Base-by-base conservation (phyloP, 2,888 invertebrate genomes). In the Xestia rhomboidea region DNA sequence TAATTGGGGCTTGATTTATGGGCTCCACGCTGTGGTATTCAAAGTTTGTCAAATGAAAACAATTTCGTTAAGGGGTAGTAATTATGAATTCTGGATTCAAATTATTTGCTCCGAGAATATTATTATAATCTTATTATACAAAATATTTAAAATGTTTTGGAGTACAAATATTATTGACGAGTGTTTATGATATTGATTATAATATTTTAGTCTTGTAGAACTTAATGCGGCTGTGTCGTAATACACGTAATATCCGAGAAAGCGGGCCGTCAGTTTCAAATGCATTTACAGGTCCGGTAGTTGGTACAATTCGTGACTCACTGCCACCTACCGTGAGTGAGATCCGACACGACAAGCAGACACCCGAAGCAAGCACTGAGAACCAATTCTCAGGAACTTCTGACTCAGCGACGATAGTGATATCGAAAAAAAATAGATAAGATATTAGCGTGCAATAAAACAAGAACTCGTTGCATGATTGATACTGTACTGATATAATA, bases 231-330 rank as follows among this genome's bases (percentile, higher is more conserved):
- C 63, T 15, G 66, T 87, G 75, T 86, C 78, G 82, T 84, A 83
- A 84, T 73, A 85, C 77, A 74, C 70, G 74, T 73, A 76, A 84
- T 79, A 79, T 77, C 73, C 73, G 87, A 90, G 89, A 90, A 91
- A 91, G 88, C 82, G 72, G 84, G 73, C 79, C 83, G 79, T 78
- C 84, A 74, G 77, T 77, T 70, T 77, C 83, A 84, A 84, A 86
- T 79, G 73, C 83, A 86, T 87, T 85, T 87, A 83, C 79, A 68
- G 83, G 77, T 83, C 81, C 86, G 81, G 81, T 84, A 83, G 77
- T 83, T 63, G 68, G 69, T 70, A 84, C 79, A 78, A 73, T 81
- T 88, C 89, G 90, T 93, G 93, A 94, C 88, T 93, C 92, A 93
- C 86, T 51, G 44, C n/a, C 44, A 71, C 62, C 71, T 88, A 79